Base-by-base conservation (phyloP, 2,113 vertebrate genomes). In the Pangasianodon gigas region DNA sequence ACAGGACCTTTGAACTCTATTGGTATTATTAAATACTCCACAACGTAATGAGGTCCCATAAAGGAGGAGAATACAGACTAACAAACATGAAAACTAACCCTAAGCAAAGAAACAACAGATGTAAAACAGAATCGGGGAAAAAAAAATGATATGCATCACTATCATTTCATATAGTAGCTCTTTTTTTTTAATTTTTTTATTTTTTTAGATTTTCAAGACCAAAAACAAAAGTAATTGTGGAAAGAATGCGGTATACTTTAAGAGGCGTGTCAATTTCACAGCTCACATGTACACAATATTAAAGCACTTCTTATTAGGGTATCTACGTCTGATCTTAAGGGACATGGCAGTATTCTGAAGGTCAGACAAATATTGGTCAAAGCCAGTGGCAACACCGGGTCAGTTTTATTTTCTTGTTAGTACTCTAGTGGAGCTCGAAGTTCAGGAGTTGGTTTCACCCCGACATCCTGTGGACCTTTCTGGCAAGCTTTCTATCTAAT, bases 221-320 rank as follows among this genome's bases (percentile, higher is more conserved):
- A 87, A 91, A 91, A 90, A 89, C 69, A 69, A 32, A 79, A 54
- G 46, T 56, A 54, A 86, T 56, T 86, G 54, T 88, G 84, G 71
- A 56, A 67, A 88, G 84, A 75, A 41, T 81, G 29, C 51, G 29
- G 60, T 75, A 87, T 69, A 67, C 8, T 91, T 92, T 81, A 92
- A 88, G 87, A 91, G 60, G 29, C 69, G 16, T 81, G 89, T 51
- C 44, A 13, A 54, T 86, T 69, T 84, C 69, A 11, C 62, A 29
- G 26, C 58, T 60, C 26, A 62, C 21, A 60, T 24, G 58, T 21
- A 24, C 21, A 60, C 21, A 6, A 6, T 19, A 60, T 19, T 60
- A 7, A 65, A 29, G 37, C 67, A 84, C 44, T 16, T 19, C 69
- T 54, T 84, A 46, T 16, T 71, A 71, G 67, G n/a, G 37, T 6